Evolutionary conservation across 2,113 vertebrate species (phyloP).

Genomic region (Axis porcinus): DNA sequence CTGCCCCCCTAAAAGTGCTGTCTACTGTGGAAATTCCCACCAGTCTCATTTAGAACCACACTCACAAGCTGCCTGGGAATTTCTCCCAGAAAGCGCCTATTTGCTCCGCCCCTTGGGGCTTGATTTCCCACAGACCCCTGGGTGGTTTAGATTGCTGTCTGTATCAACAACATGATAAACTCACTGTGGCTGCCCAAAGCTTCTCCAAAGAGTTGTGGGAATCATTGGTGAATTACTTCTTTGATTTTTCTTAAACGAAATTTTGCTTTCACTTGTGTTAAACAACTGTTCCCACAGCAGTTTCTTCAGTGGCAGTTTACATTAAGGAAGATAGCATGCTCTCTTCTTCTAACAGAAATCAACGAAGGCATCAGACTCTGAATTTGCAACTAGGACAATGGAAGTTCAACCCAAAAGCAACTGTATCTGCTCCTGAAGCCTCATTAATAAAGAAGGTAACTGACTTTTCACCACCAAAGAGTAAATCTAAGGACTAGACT

Average conservation of each 20-base stretch:
- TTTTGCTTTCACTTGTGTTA: constrained; percentile 50
- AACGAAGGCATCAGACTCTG: neutral
- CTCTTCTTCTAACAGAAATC: neutral
- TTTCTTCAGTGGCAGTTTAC: neutral
- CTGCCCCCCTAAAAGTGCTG: neutral
- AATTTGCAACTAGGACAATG: neutral
- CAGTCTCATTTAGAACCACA: constrained; percentile 43
- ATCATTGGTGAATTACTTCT: neutral
- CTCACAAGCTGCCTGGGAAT: constrained; percentile 66
- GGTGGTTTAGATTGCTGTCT: constrained; percentile 23
- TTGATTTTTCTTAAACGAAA: constrained; percentile 38
- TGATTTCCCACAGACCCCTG: constrained; percentile 60
- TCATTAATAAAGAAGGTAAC: neutral
- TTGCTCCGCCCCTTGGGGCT: neutral
- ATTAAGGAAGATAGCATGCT: neutral
- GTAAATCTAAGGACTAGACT: neutral
- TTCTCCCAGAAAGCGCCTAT: constrained; percentile 43
- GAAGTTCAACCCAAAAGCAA: neutral
- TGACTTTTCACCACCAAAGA: neutral
- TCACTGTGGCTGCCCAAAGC: neutral
- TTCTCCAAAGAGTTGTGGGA: constrained; percentile 43
- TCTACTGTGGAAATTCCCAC: constrained; percentile 42
- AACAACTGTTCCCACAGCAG: constrained; percentile 28
- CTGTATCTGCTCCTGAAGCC: neutral
- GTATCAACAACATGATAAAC: constrained; percentile 12